phyloP scores from a whole-genome alignment of 2,113 vertebrate genomes.

The Micronisus gabar region DNA sequence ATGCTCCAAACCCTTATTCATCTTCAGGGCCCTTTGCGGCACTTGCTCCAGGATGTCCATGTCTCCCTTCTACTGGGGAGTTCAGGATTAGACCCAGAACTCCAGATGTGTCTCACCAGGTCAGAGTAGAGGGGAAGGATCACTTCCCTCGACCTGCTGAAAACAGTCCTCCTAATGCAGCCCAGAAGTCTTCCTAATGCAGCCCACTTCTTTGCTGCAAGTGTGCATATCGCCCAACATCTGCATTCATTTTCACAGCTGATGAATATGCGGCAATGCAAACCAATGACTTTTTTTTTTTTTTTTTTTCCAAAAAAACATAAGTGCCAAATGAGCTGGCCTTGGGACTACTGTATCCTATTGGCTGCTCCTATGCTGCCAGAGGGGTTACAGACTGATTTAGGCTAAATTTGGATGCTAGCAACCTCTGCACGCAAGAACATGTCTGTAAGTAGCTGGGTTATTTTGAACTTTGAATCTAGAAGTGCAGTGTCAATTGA shows the following conservation, averaged over 20 bases:
- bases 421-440: neutral
- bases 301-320: neutral
- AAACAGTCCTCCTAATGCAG: neutral
- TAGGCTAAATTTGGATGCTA: neutral
- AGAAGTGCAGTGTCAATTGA: neutral
- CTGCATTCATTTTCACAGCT: neutral
- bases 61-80: neutral
- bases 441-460: neutral
- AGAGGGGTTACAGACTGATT: neutral
- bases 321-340: neutral
- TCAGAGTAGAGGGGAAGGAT: neutral
- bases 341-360: neutral
- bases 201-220: neutral
- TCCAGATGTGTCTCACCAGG: neutral
- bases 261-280: neutral
- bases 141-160: neutral
- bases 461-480: neutral
- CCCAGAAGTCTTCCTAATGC: neutral
- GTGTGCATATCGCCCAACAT: neutral
- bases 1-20: neutral
- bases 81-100: neutral
- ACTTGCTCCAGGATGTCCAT: neutral
- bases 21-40: neutral
- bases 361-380: neutral
- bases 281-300: neutral